Evolutionary conservation across 2,113 vertebrate genomes (phyloP).

Genomic region (Cyanoderma ruficeps): DNA sequence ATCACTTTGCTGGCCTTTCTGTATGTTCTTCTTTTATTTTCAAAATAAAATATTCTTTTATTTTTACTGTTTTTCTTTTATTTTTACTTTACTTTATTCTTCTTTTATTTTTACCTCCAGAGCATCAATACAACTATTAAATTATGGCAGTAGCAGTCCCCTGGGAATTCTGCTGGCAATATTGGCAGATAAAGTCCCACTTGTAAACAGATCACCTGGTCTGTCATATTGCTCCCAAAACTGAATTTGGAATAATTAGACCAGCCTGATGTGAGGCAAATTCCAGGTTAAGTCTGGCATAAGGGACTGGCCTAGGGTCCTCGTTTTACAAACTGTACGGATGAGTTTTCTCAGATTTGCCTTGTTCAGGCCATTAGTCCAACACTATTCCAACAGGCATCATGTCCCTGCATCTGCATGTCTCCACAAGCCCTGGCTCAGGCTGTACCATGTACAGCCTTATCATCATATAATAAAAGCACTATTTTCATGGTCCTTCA

Average conservation of each 20-base stretch:
- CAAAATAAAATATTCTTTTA: too few species aligned
- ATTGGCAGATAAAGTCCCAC: background rate
- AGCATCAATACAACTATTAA: background rate
- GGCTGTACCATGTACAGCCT: background rate
- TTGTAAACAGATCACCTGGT: background rate
- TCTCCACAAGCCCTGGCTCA: background rate
- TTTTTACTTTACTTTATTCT: too few species aligned
- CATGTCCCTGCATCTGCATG: background rate
- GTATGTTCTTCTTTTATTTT: background rate
- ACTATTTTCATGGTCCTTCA: background rate
- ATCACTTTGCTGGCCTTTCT: background rate
- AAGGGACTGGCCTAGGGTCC: background rate
- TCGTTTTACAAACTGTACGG: background rate
- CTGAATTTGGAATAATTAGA: background rate
- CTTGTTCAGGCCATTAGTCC: background rate
- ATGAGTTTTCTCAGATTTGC: background rate
- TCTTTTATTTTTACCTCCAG: background rate
- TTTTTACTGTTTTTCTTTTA: too few species aligned
- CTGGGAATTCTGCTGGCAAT: background rate
- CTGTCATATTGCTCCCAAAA: background rate
- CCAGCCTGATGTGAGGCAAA: background rate
- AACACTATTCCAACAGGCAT: background rate
- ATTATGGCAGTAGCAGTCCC: background rate
- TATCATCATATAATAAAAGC: background rate
- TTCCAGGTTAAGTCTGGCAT: background rate